These are phyloP conservation scores for Nephrocerus scutellatus DNA, from an alignment of 2,888 invertebrate species.

Conservation along the genomic window DNA sequence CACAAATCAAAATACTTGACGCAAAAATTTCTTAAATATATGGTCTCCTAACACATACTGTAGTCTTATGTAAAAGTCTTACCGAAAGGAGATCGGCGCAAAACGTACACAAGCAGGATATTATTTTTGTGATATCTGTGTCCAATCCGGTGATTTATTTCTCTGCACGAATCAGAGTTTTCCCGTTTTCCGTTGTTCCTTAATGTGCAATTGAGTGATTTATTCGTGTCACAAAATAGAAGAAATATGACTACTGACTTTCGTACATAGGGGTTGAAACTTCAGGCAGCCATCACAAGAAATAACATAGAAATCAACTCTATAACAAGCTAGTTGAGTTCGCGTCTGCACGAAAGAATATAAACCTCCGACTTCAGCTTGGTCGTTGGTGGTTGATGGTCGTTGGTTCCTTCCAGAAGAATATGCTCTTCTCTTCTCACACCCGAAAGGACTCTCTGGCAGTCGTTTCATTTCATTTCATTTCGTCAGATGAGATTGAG, in stretches of 20 bases:
- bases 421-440: conserved; percentile 23
- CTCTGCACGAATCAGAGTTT: conserved; percentile 38
- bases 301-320: background rate
- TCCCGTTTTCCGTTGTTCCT: conserved; percentile 34
- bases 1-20: no score
- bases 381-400: no score
- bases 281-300: conserved; percentile 1
- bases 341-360: background rate
- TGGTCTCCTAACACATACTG: no score
- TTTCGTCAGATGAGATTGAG: conserved; percentile 10
- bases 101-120: conserved; percentile 30
- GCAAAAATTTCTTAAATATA: no score
- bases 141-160: conserved; percentile 48
- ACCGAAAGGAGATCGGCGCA: conserved; percentile 9
- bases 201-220: conserved; percentile 45
- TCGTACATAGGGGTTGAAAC: conserved; percentile 22
- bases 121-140: conserved; percentile 48
- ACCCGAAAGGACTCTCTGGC: conserved; percentile 14
- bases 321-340: conserved; percentile 2
- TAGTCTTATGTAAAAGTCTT: no score
- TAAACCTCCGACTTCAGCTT: no score
- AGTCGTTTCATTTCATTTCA: conserved; percentile 8
- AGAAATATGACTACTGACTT: conserved; percentile 36
- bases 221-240: conserved; percentile 44
- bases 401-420: no score